Conservation (phyloP, 2,797 vertebrate genomes). For the Pangasius krempfi region DNA sequence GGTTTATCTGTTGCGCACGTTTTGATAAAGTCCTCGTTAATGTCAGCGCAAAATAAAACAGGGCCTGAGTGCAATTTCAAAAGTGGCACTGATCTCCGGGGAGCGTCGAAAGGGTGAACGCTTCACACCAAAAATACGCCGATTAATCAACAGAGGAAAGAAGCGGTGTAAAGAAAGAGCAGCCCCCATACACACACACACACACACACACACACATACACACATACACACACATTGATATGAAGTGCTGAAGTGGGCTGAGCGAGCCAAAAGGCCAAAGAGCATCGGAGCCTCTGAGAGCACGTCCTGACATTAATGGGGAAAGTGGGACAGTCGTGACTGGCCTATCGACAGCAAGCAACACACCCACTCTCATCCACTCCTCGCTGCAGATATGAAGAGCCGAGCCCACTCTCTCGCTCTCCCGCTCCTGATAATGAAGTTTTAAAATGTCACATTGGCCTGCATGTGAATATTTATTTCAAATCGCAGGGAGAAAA, state of each 20-base stretch:
- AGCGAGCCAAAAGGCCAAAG: constrained; percentile 57
- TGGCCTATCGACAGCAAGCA: constrained; percentile 45
- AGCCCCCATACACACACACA: constrained; percentile 59
- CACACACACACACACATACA: constrained; percentile 25
- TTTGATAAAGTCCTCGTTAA: background rate
- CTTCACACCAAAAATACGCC: constrained; percentile 51
- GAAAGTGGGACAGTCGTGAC: constrained; percentile 53
- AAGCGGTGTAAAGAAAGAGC: constrained; percentile 62
- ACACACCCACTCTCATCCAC: constrained; percentile 37
- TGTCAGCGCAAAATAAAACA: constrained; percentile 12
- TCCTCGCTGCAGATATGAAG: constrained; percentile 24
- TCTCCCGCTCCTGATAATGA: background rate
- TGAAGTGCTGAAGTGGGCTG: constrained; percentile 35
- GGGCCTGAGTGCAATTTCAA: constrained; percentile 55
- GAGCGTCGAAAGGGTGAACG: constrained; percentile 44
- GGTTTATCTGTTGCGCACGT: background rate
- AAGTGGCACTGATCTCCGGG: constrained; percentile 57
- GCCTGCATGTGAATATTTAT: constrained; percentile 32
- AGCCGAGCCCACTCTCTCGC: background rate
- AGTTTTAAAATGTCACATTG: constrained; percentile 39
- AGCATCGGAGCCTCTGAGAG: constrained; percentile 58
- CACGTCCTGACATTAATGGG: constrained; percentile 48
- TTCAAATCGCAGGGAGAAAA: background rate
- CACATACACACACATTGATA: constrained; percentile 13
- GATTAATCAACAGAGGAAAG: constrained; percentile 71